A percentile compares a stretch with the other conserved stretches of the same genome.
Conservation (phyloP, 2,113 vertebrate species). For the Ictidomys tridecemlineatus region DNA sequence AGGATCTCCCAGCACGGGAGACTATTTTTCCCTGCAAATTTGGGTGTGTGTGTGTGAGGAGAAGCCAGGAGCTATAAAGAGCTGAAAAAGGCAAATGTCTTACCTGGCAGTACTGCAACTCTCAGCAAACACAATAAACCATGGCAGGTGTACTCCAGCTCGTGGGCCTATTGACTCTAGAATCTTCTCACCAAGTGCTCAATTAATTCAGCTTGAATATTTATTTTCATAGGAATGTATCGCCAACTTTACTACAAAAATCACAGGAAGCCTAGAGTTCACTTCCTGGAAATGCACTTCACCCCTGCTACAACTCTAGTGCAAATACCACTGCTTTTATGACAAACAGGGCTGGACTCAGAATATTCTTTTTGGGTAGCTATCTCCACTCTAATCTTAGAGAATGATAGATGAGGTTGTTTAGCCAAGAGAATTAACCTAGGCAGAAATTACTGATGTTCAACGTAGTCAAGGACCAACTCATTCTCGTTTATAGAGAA, state of each 20-base stretch:
- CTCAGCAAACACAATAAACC: background rate
- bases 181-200: background rate
- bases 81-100: background rate
- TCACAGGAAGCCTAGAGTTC: background rate
- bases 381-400: background rate
- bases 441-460: slow-evolving; percentile 40
- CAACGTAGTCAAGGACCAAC: background rate
- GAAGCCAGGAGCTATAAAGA: background rate
- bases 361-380: background rate
- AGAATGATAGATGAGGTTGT: slow-evolving; percentile 2
- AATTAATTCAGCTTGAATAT: background rate
- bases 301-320: background rate
- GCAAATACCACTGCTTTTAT: background rate
- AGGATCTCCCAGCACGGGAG: background rate
- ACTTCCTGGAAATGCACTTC: background rate
- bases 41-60: background rate
- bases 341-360: background rate
- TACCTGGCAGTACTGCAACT: background rate
- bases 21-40: background rate
- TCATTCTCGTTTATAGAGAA: slow-evolving; percentile 16
- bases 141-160: background rate
- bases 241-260: background rate
- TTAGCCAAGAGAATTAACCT: slow-evolving; percentile 47
- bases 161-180: background rate
- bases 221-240: background rate